Evolutionary conservation across 1,140 invertebrate species (phyloP), one percentile per base, ranked within the genome.

Genomic region (Drosophila lacteicornis): DNA sequence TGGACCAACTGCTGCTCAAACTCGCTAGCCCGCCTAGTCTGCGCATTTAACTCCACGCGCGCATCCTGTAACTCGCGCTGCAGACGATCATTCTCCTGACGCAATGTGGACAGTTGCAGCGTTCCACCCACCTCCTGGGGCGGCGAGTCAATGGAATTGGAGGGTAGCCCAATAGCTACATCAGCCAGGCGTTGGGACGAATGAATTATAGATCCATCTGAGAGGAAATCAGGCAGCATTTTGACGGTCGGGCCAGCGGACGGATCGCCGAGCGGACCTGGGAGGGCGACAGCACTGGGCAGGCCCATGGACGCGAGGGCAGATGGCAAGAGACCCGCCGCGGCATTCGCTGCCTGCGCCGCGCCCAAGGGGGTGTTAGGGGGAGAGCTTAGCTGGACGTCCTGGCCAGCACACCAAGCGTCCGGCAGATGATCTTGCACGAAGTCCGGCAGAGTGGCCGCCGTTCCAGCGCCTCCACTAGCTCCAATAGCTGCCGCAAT

Each of bases 211-310:
- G 96, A 95, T 12, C 95, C 95, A 91, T 96, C 96, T 15, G 95
- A 95, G 38, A 96, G 93, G 92, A 96, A 96, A 79, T 96, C 96
- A 17, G 96, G 96, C 55, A 96, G 93, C 90, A 95, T 95, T 91
- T 95, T 91, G 5, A 59, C 82, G 0, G 69, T 81, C 4, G 80
- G 79, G 6, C 90, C 77, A 45, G 55, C 40, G 7, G 66, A 46
- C 9, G 62, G 58, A 9, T 79, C 73, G 36, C 56, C 55, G 9
- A 43, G 38, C 8, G 66, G 46, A 22, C 67, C 63, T 8, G 68
- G 68, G 42, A 74, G 61, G 25, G 55, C 38, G 30, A 74, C 60
- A 19, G 56, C 57, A 45, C 66, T 68, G 33, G 81, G 55, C 40
- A 80, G 33, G 3, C 77, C 62, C 47, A 51, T 62, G 17, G 75